Base-by-base conservation (phyloP, 2,113 vertebrate genomes). In the Andinoacara biseriatus region DNA sequence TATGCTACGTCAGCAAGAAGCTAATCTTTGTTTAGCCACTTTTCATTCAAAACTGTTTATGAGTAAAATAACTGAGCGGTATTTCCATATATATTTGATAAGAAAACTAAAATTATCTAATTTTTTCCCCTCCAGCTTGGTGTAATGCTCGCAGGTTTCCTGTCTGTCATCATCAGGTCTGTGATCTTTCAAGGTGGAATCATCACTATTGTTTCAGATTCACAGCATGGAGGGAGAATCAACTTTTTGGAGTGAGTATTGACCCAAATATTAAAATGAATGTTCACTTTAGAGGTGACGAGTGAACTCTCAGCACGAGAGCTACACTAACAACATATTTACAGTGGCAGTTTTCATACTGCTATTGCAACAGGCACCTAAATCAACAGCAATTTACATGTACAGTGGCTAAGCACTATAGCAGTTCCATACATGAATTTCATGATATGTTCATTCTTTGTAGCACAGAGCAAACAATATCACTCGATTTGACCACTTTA, bases 221-320 rank as follows among this genome's bases (percentile, higher is more conserved):
- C 96, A 18, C 93, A 94, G 26, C 40, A 95, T 2, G 97, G 97
- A 90, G 96, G 95, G 65, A 95, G 97, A 88, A 94, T 98, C 60
- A 96, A 98, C 86, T 89, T 98, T 81, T 96, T 92, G 97, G 96
- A 98, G 97, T 98, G 92, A 97, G 97, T 97, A 75, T 87, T 5
- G 29, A 35, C 10, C 15, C 49, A 38, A 76, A 38, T 3, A 26
- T 22, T 52, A 14, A 72, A 18, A 52, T 5, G 43, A 31, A n/a
- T 18, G 24, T 13, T 72, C 1, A 20, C 18, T 52, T 31, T 52
- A 52, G 26, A 43, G 10, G 29, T 17, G 43, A 14, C 18, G 43
- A 31, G 43, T 72, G 43, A 31, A 20, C 65, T 52, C 24, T 52
- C 3, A 0, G 10, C 43, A 52, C 17, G 29, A 4, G 24, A 8